phyloP scores from a whole-genome alignment of 2,888 invertebrate genomes.

The Crossocerus cetratus region DNA sequence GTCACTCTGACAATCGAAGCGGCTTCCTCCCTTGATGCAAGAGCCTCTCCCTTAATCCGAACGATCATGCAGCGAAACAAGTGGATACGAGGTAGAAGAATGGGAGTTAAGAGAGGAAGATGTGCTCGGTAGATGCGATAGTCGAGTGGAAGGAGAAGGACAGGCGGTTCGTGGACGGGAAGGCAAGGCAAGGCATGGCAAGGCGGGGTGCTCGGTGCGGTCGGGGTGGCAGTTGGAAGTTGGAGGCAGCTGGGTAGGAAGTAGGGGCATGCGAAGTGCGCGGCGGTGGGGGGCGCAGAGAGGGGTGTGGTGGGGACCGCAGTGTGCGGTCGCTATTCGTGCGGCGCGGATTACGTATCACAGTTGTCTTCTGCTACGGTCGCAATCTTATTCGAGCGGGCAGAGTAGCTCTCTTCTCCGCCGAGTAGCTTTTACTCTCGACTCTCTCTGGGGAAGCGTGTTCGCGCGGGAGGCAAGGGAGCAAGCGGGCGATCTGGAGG shows the following conservation, averaged over 20 bases:
- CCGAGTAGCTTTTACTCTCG: too few species aligned
- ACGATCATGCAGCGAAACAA: too few species aligned
- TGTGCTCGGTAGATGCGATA: not conserved
- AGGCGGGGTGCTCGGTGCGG: not conserved
- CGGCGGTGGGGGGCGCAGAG: constrained; percentile 46
- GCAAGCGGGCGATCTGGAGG: constrained; percentile 21
- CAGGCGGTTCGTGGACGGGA: too few species aligned
- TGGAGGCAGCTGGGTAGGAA: not conserved
- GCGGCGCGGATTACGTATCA: constrained; percentile 62
- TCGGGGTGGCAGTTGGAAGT: not conserved
- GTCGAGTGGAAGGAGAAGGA: not conserved
- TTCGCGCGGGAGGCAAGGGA: constrained; percentile 18
- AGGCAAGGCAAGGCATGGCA: too few species aligned
- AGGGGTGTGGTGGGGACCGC: constrained; percentile 62
- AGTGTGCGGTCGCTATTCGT: constrained; percentile 72
- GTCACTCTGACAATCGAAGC: constrained; percentile 19
- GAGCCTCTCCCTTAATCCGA: not conserved
- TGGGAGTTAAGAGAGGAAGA: not conserved
- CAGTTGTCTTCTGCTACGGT: constrained; percentile 52
- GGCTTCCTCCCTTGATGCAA: not conserved
- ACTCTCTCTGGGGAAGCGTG: constrained; percentile 23
- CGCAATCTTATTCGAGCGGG: constrained; percentile 30
- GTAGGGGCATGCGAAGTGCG: constrained; percentile 4
- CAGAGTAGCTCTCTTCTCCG: constrained; percentile 11
- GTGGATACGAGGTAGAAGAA: too few species aligned